These are phyloP conservation scores for Cepaea nemoralis DNA, from an alignment of 1,140 invertebrate species.

Conservation along the genomic window DNA sequence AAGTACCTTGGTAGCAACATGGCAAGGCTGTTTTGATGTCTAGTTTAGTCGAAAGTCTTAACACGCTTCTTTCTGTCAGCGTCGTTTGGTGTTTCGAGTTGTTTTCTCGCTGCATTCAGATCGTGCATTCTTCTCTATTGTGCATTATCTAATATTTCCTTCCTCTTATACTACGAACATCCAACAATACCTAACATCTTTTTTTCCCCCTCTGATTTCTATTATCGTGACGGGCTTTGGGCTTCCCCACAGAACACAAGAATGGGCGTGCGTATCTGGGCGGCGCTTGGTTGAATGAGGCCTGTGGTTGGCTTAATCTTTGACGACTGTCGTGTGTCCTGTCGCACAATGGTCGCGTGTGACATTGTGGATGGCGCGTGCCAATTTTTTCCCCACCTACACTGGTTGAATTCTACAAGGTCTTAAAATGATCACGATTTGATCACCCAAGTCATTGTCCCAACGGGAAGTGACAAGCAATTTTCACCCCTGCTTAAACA, in stretches of 20 bases:
- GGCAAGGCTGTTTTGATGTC: too few relatives aligned
- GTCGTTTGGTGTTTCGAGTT: too few relatives aligned
- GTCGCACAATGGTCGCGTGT: constrained; percentile 40
- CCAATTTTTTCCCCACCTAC: neutral
- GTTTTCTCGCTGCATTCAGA: too few relatives aligned
- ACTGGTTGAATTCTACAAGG: neutral
- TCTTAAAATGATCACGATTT: neutral
- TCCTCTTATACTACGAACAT: neutral
- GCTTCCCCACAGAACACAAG: neutral
- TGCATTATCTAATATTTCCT: neutral
- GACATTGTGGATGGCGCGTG: constrained; percentile 29
- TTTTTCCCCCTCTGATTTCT: neutral
- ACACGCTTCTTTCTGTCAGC: too few relatives aligned
- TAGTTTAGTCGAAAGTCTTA: too few relatives aligned
- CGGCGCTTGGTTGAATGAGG: neutral
- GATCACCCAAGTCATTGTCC: constrained; percentile 9
- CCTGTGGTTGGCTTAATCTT: neutral
- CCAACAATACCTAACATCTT: neutral
- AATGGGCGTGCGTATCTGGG: constrained; percentile 35
- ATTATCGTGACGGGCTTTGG: neutral
- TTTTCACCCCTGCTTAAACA: neutral
- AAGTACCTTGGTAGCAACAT: too few relatives aligned
- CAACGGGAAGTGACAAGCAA: neutral
- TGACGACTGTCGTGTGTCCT: constrained; percentile 25
- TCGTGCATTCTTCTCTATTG: neutral